Conservation (phyloP, 2,113 vertebrate genomes). For the Pseudolaguvia tuberculata region DNA sequence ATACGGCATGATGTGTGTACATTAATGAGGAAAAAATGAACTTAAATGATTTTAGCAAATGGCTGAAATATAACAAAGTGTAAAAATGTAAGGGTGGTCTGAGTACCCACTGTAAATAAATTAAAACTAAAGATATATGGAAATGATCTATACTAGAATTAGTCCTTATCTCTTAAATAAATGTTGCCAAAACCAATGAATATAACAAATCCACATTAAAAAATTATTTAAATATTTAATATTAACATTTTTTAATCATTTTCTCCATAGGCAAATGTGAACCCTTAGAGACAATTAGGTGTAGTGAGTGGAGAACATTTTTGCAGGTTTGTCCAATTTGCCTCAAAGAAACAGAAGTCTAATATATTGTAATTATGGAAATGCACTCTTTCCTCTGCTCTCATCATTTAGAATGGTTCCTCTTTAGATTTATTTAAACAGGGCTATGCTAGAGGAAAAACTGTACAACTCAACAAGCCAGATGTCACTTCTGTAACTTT, state of each 20-base stretch:
- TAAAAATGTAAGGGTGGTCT: no score
- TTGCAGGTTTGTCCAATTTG: conserved; percentile 57
- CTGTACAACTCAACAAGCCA: neutral
- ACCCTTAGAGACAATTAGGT: conserved; percentile 68
- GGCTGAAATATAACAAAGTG: neutral
- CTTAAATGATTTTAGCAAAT: no score
- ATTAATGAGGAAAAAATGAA: no score
- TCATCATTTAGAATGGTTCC: conserved; percentile 39
- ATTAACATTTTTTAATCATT: conserved; percentile 33
- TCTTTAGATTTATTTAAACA: conserved; percentile 26
- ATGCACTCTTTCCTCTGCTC: conserved; percentile 50
- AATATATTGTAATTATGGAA: conserved; percentile 60
- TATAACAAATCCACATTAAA: conserved; percentile 26
- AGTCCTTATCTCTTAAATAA: conserved; percentile 32
- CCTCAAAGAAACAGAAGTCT: conserved; percentile 51
- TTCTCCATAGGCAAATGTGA: conserved; percentile 41
- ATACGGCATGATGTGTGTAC: no score
- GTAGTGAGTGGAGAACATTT: conserved; percentile 53
- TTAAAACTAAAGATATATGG: no score
- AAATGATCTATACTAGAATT: conserved; percentile 11
- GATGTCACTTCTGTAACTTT: neutral
- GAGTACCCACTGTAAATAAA: no score
- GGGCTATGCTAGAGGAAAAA: neutral
- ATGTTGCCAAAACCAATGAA: conserved; percentile 36
- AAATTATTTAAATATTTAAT: conserved; percentile 32